Evolutionary conservation across 2,888 invertebrate genomes (phyloP).

Genomic region (Strigamia maritima): DNA sequence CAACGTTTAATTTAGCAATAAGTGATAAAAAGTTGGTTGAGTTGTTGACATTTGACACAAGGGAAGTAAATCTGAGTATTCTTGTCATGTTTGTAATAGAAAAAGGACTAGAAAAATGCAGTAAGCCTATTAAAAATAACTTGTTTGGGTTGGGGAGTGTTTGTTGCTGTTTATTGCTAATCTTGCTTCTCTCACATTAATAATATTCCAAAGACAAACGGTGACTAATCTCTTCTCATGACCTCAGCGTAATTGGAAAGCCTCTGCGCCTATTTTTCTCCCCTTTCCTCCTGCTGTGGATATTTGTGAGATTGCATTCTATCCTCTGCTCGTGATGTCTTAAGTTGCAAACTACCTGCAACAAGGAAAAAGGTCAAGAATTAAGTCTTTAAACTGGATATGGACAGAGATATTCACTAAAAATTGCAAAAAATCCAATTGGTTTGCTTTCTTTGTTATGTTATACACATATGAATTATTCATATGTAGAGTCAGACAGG

Average conservation of each 20-base stretch:
- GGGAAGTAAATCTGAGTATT: neutral
- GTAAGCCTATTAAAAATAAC: slow-evolving; percentile 31
- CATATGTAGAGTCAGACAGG: too few species aligned
- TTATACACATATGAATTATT: too few species aligned
- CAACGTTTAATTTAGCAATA: neutral
- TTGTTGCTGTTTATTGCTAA: slow-evolving; percentile 34
- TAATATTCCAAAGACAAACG: slow-evolving; percentile 30
- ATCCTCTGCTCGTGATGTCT: neutral
- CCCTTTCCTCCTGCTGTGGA: slow-evolving; percentile 28
- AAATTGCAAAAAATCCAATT: too few species aligned
- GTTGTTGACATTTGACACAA: neutral
- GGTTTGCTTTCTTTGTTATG: too few species aligned
- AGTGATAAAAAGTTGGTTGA: neutral
- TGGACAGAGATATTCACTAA: too few species aligned
- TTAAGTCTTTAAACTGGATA: too few species aligned
- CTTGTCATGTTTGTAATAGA: slow-evolving; percentile 28
- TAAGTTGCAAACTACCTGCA: neutral
- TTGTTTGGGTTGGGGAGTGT: too few species aligned
- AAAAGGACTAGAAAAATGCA: neutral
- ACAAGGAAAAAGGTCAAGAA: too few species aligned
- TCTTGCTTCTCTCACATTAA: slow-evolving; percentile 28
- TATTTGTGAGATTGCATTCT: slow-evolving; percentile 29
- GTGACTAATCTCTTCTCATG: slow-evolving; percentile 34
- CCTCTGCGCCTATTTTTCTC: slow-evolving; percentile 31
- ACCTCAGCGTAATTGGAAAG: slow-evolving; percentile 32